Evolutionary conservation across 2,888 invertebrate species (phyloP).

Genomic region (Acanthosepion lycidas): DNA sequence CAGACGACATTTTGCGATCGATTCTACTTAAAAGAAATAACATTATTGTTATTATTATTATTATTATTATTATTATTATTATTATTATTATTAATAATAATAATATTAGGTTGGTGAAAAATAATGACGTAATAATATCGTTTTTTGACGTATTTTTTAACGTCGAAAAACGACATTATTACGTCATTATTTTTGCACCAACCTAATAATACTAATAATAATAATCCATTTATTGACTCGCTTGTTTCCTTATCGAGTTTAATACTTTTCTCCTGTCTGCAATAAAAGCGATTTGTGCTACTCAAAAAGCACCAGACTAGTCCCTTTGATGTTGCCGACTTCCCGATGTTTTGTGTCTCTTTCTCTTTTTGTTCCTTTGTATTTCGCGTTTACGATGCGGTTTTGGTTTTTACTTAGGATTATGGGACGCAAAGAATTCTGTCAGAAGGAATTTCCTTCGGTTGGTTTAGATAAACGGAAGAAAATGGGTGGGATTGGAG

Average conservation of each 20-base stretch:
- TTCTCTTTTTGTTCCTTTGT: background rate
- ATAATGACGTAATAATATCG: no score
- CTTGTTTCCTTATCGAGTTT: background rate
- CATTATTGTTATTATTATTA: no score
- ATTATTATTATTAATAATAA: no score
- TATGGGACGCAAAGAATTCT: background rate
- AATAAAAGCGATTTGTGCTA: background rate
- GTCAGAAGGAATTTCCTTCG: background rate
- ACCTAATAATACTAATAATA: no score
- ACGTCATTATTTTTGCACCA: no score
- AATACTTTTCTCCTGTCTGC: background rate
- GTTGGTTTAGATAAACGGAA: no score
- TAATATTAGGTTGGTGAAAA: no score
- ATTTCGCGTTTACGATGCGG: background rate
- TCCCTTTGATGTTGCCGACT: conserved; percentile 20
- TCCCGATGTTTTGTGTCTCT: background rate
- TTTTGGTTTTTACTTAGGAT: background rate
- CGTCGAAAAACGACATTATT: no score
- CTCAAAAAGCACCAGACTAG: background rate
- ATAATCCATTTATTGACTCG: background rate
- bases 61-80: no score
- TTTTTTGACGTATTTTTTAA: no score
- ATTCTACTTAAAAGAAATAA: no score
- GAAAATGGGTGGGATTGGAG: background rate
- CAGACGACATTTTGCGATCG: no score